These are phyloP conservation scores for silkworm (Bombyx mori) DNA, from an alignment of 1,140 invertebrate genomes.

Conservation along the genomic window DNA sequence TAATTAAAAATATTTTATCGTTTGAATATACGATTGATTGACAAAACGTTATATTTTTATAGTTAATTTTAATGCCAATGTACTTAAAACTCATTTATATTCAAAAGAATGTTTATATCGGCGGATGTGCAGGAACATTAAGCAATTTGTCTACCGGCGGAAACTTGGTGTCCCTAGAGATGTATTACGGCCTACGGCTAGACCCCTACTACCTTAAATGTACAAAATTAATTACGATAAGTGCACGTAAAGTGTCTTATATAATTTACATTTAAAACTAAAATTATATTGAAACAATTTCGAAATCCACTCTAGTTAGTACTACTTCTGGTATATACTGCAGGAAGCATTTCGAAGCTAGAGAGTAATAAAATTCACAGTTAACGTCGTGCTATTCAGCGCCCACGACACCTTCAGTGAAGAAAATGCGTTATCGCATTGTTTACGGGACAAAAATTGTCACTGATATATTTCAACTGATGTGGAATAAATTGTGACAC, in stretches of 20 bases:
- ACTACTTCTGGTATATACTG: too few species aligned
- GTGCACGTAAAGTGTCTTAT: too few species aligned
- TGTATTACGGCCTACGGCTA: conserved; percentile 10
- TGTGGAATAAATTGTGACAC: conserved; percentile 48
- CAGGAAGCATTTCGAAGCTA: too few species aligned
- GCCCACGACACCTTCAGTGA: not conserved
- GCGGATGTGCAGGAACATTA: conserved; percentile 21
- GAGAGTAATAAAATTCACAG: too few species aligned
- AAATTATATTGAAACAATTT: too few species aligned
- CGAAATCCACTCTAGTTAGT: too few species aligned
- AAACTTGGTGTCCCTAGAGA: conserved; percentile 32
- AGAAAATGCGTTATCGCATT: conserved; percentile 17
- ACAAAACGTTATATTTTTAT: too few species aligned
- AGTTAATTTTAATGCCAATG: too few species aligned
- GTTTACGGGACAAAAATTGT: conserved; percentile 32
- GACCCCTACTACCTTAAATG: too few species aligned
- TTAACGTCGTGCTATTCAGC: conserved; percentile 9
- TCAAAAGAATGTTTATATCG: not conserved
- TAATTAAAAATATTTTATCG: not conserved
- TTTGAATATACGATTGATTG: not conserved
- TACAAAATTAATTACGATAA: too few species aligned
- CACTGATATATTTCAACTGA: conserved; percentile 37
- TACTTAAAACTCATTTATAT: too few species aligned
- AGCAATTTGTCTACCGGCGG: conserved; percentile 37
- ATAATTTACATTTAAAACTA: too few species aligned